phyloP scores from a whole-genome alignment of 2,888 invertebrate species.

The Stenodera caucasica region DNA sequence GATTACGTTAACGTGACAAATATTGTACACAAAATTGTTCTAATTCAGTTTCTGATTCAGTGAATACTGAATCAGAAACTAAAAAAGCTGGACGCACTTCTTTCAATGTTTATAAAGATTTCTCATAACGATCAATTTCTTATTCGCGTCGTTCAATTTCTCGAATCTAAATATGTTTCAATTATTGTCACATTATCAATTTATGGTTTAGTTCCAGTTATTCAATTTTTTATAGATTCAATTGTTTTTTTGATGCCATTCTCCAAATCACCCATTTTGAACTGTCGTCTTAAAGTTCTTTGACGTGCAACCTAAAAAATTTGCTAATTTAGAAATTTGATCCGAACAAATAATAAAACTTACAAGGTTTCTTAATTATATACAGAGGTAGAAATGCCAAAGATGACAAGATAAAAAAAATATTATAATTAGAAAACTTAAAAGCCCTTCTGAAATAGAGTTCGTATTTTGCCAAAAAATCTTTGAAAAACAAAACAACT shows the following conservation, averaged over 20 bases:
- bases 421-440: too few species aligned
- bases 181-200: constrained; percentile 86
- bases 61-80: constrained; percentile 95
- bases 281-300: constrained; percentile 76
- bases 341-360: too few species aligned
- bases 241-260: constrained; percentile 75
- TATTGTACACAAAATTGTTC: constrained; percentile 85
- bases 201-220: constrained; percentile 72
- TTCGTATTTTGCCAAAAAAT: too few species aligned
- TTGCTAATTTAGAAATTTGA: too few species aligned
- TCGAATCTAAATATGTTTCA: constrained; percentile 85
- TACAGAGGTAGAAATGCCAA: too few species aligned
- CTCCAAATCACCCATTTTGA: constrained; percentile 84
- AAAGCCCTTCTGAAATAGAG: too few species aligned
- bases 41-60: constrained; percentile 82
- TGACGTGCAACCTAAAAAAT: constrained; percentile 73
- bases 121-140: constrained; percentile 91
- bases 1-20: constrained; percentile 82
- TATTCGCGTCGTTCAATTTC: constrained; percentile 87
- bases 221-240: constrained; percentile 67
- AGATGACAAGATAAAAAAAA: too few species aligned
- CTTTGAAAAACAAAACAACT: too few species aligned
- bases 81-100: constrained; percentile 97
- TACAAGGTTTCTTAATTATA: too few species aligned
- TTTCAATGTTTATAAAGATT: constrained; percentile 88